phyloP scores from a whole-genome alignment of 2,797 vertebrate genomes.

The Salarias fasciatus region DNA sequence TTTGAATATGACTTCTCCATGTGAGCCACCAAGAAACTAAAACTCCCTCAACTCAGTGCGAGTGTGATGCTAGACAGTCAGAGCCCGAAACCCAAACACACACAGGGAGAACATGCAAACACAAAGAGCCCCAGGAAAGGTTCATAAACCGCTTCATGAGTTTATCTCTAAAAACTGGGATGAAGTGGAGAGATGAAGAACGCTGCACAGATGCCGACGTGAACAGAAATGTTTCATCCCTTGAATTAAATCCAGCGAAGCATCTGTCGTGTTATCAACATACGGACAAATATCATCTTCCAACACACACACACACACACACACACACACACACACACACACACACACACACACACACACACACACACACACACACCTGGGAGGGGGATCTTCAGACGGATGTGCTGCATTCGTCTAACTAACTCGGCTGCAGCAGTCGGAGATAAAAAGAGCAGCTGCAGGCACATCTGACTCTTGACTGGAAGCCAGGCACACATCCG shows the following conservation, averaged over 20 bases:
- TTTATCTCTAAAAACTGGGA: too few relatives aligned
- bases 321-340: neutral
- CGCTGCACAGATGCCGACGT: too few relatives aligned
- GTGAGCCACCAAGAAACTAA: neutral
- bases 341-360: slow-evolving; percentile 1
- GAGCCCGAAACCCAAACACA: too few relatives aligned
- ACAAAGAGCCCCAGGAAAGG: too few relatives aligned
- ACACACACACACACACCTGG: slow-evolving; percentile 5
- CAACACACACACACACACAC: neutral
- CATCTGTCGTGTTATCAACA: neutral
- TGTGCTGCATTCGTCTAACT: slow-evolving; percentile 3
- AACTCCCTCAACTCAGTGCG: too few relatives aligned
- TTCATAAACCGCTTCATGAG: too few relatives aligned
- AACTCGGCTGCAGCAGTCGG: slow-evolving; percentile 25
- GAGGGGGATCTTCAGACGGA: neutral
- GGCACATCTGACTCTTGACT: slow-evolving; percentile 61
- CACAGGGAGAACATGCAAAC: too few relatives aligned
- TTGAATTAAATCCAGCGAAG: neutral
- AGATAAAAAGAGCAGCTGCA: slow-evolving; percentile 63
- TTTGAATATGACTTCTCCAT: too few relatives aligned
- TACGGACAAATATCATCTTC: neutral
- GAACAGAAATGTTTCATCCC: neutral
- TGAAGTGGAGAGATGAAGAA: too few relatives aligned
- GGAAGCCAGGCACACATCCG: slow-evolving; percentile 34
- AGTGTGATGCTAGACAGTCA: too few relatives aligned